Evolutionary conservation across 2,113 vertebrate species (phyloP).

Genomic region (Propithecus coquereli): DNA sequence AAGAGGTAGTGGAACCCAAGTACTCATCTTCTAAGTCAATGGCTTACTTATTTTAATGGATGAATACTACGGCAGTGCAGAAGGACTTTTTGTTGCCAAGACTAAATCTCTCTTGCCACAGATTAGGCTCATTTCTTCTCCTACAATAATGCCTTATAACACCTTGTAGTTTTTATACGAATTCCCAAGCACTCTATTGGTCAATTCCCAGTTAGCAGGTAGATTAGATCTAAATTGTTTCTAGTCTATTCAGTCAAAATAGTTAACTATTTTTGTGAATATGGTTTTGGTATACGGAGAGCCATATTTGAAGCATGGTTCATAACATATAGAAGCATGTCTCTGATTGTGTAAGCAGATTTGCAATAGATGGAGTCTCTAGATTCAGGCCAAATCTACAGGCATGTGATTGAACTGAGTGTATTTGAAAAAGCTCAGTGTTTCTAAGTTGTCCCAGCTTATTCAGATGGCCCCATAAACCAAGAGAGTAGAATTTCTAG

Average conservation of each 20-base stretch:
- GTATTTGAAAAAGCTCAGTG: constrained; percentile 28
- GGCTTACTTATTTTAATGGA: background rate
- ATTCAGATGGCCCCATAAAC: constrained; percentile 45
- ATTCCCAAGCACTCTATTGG: background rate
- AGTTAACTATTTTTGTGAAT: background rate
- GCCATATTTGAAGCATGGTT: background rate
- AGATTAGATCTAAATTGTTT: background rate
- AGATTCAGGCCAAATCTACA: constrained; percentile 33
- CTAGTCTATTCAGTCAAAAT: background rate
- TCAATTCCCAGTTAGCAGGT: background rate
- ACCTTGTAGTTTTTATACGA: background rate
- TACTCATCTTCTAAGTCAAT: background rate
- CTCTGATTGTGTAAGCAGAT: background rate
- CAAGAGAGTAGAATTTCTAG: constrained; percentile 55
- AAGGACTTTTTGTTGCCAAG: background rate
- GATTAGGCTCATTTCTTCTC: constrained; percentile 2
- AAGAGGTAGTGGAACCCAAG: background rate
- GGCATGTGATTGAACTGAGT: background rate
- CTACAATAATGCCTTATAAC: background rate
- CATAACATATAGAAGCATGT: background rate
- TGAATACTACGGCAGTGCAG: background rate
- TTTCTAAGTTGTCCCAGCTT: constrained; percentile 45
- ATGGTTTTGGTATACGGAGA: background rate
- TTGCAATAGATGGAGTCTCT: background rate
- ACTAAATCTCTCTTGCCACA: constrained; percentile 26